These are phyloP conservation scores for Andrena hattorfiana DNA, from an alignment of 2,888 invertebrate species.

Conservation along the genomic window DNA sequence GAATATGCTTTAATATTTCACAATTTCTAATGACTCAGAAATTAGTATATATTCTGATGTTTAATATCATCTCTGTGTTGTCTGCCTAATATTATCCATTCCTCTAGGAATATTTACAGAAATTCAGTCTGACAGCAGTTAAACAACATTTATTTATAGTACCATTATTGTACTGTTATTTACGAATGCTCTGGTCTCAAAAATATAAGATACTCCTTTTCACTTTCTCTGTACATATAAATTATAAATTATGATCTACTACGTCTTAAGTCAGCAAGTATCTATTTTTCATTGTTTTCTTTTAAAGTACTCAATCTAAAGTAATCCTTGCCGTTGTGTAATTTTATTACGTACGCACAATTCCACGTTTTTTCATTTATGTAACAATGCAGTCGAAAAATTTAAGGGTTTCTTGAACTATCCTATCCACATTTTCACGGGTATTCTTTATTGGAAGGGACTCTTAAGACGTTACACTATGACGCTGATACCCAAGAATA, in stretches of 20 bases:
- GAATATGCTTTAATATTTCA: slow-evolving; percentile 7
- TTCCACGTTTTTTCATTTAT: slow-evolving; percentile 7
- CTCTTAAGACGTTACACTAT: slow-evolving; percentile 46
- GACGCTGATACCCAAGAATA: slow-evolving; percentile 38
- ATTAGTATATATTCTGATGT: background rate
- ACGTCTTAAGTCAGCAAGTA: no score
- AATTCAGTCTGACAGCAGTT: no score
- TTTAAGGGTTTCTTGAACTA: slow-evolving; percentile 11
- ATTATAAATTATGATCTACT: no score
- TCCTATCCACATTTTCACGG: slow-evolving; percentile 1
- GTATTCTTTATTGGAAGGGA: slow-evolving; percentile 44
- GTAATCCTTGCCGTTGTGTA: background rate
- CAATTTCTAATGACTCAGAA: background rate
- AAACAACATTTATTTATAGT: no score
- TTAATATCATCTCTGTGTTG: background rate
- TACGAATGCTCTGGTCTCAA: no score
- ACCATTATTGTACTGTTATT: no score
- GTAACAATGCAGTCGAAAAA: slow-evolving; percentile 11
- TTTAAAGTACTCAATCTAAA: no score
- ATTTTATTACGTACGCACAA: slow-evolving; percentile 12
- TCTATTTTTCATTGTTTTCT: no score
- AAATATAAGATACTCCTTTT: no score
- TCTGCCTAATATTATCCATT: no score
- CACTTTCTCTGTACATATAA: no score
- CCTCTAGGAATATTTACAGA: no score